Conservation (phyloP, 2,797 vertebrate genomes). For the Muscicapa striata region DNA sequence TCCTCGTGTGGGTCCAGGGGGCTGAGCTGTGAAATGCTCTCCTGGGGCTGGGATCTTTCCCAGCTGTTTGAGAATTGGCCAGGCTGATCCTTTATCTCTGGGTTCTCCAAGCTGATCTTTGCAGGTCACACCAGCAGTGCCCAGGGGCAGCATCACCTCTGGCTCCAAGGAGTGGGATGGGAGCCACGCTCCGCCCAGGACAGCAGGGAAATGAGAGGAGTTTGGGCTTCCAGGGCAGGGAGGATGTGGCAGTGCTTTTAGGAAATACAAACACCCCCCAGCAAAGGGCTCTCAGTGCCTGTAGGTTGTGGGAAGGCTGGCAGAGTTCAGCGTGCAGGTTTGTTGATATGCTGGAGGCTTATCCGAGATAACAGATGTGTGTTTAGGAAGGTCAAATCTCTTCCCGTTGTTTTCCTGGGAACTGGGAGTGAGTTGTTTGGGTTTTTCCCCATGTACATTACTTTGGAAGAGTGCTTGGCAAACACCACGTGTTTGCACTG, state of each 20-base stretch:
- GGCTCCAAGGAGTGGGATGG: accelerated
- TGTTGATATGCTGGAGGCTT: not conserved
- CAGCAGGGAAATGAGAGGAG: not conserved
- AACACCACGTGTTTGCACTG: accelerated
- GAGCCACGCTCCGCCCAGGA: accelerated
- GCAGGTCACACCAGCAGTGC: not conserved
- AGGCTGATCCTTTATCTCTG: not conserved
- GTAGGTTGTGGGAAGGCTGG: not conserved
- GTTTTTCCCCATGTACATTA: accelerated
- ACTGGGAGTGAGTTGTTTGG: not conserved
- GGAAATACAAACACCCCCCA: not conserved
- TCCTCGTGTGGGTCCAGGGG: accelerated
- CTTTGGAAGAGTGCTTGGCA: not conserved
- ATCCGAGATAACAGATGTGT: accelerated
- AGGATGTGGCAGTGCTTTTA: not conserved
- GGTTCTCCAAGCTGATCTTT: not conserved
- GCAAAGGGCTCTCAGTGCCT: not conserved
- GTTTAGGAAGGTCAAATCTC: not conserved
- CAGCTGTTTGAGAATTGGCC: not conserved
- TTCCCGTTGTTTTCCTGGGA: not conserved
- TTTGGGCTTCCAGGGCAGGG: not conserved
- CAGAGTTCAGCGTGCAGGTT: not conserved
- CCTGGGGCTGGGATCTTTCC: not conserved
- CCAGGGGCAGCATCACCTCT: not conserved
- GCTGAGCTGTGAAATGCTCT: not conserved